Percentiles rank a stretch among this genome's conserved stretches.
Conservation (phyloP, 2,797 vertebrate genomes). For the Prionace glauca region DNA sequence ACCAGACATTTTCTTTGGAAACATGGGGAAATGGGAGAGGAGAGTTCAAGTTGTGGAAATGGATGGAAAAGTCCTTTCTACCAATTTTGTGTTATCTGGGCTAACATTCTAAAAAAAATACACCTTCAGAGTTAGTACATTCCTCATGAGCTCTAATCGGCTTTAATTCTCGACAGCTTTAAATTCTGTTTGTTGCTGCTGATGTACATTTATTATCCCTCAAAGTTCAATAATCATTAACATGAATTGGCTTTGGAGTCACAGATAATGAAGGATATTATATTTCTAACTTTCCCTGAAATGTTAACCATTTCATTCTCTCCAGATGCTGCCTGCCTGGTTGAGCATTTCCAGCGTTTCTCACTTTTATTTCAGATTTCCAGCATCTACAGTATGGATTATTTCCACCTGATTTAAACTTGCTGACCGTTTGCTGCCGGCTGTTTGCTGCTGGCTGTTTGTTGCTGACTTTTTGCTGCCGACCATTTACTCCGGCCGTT, state of each 20-base stretch:
- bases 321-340: background rate
- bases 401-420: background rate
- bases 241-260: background rate
- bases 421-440: background rate
- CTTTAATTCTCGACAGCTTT: background rate
- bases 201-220: background rate
- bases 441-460: background rate
- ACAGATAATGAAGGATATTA: background rate
- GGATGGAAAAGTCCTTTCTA: background rate
- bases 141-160: background rate
- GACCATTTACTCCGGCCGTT: background rate
- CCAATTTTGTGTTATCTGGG: background rate
- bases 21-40: background rate
- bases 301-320: background rate
- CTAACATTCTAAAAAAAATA: background rate
- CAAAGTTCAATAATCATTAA: constrained; percentile 26
- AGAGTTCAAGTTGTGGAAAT: background rate
- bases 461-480: background rate
- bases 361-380: background rate
- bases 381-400: background rate
- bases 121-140: background rate
- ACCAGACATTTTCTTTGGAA: background rate
- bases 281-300: background rate
- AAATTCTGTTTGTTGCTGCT: background rate
- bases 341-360: background rate